Percentiles rank a stretch among this genome's conserved stretches.
Conservation (phyloP, 2,113 vertebrate species). For the Ascaphus truei region DNA sequence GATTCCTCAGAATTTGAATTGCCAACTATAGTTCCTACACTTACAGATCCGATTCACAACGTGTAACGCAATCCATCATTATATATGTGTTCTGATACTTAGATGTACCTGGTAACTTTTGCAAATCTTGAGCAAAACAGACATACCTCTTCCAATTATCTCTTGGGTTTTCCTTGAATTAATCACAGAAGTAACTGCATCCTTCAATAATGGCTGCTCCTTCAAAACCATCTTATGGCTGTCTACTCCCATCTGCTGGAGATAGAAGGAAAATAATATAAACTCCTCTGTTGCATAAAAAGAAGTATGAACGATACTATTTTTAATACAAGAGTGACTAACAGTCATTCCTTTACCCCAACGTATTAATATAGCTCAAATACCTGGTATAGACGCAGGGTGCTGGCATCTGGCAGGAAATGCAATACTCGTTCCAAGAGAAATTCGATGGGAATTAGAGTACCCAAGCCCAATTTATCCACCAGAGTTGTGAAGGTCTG, state of each 20-base stretch:
- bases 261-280: neutral
- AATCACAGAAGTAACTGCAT: slow-evolving; percentile 81
- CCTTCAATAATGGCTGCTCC: slow-evolving; percentile 78
- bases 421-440: slow-evolving; percentile 82
- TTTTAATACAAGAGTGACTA: no score
- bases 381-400: slow-evolving; percentile 89
- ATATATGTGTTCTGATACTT: no score
- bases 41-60: no score
- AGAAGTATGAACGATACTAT: neutral
- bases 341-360: no score
- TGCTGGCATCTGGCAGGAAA: slow-evolving; percentile 83
- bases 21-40: no score
- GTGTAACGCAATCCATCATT: no score
- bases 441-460: slow-evolving; percentile 88
- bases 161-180: slow-evolving; percentile 93
- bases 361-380: neutral
- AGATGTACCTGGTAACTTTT: no score
- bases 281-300: neutral
- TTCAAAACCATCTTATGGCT: slow-evolving; percentile 76
- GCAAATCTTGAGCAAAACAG: slow-evolving; percentile 74
- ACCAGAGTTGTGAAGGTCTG: slow-evolving; percentile 81
- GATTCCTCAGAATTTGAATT: no score
- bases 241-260: slow-evolving; percentile 82
- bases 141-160: slow-evolving; percentile 88
- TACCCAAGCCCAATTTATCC: slow-evolving; percentile 87